Percentiles rank a stretch among this genome's conserved stretches.
Conservation (phyloP, 2,888 invertebrate genomes). For the Drosophila borborema region DNA sequence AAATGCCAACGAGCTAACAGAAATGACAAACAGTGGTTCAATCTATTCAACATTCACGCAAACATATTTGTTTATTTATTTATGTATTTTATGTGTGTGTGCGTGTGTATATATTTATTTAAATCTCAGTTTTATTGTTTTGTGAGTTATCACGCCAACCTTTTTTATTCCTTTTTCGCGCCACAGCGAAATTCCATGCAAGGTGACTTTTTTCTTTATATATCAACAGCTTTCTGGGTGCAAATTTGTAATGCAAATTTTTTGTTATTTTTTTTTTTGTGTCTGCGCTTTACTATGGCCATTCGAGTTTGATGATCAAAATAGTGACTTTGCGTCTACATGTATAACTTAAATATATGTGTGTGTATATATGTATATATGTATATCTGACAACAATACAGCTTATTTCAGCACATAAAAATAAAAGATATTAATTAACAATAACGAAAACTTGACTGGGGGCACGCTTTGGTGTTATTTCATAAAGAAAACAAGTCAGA, state of each 20-base stretch:
- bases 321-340: constrained; percentile 15
- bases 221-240: constrained; percentile 65
- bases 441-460: constrained; percentile 75
- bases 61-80: constrained; percentile 30
- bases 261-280: constrained; percentile 5
- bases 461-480: constrained; percentile 80
- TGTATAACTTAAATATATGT: constrained; percentile 22
- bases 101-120: constrained; percentile 35
- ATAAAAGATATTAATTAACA: constrained; percentile 78
- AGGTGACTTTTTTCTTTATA: constrained; percentile 74
- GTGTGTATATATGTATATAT: background rate
- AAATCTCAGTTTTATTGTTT: constrained; percentile 56
- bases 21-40: constrained; percentile 50
- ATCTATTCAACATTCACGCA: constrained; percentile 45
- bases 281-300: constrained; percentile 39
- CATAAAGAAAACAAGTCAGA: constrained; percentile 43
- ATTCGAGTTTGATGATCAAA: constrained; percentile 41
- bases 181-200: constrained; percentile 77
- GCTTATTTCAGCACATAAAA: constrained; percentile 53
- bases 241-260: constrained; percentile 80
- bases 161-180: constrained; percentile 34
- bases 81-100: constrained; percentile 10
- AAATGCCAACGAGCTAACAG: constrained; percentile 60
- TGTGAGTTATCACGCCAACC: constrained; percentile 55
- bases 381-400: background rate